Evolutionary conservation across 2,113 vertebrate genomes (phyloP).

Genomic region (Orycteropus afer): DNA sequence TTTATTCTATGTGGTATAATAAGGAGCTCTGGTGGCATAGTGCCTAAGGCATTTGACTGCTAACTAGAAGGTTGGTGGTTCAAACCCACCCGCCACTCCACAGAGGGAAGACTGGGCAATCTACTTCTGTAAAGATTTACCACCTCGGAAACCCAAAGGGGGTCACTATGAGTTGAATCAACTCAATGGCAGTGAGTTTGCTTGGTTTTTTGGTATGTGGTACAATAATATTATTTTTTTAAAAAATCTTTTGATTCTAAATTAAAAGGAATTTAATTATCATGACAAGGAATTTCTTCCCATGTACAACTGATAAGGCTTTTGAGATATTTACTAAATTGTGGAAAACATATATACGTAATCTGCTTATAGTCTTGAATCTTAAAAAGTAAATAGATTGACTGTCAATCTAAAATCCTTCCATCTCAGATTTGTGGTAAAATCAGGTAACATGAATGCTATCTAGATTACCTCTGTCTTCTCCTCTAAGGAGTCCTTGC

Average conservation of each 20-base stretch:
- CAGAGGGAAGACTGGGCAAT: too few species aligned
- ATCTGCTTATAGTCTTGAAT: not conserved
- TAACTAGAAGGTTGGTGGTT: too few species aligned
- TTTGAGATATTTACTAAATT: not conserved
- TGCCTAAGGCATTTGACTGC: too few species aligned
- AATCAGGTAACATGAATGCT: not conserved
- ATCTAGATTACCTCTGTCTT: not conserved
- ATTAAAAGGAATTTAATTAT: slow-evolving; percentile 15
- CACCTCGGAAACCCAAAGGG: too few species aligned
- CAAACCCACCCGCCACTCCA: too few species aligned
- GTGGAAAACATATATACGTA: not conserved
- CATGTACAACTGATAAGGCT: not conserved
- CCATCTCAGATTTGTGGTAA: not conserved
- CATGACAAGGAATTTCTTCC: not conserved
- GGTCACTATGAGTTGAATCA: too few species aligned
- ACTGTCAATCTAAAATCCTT: not conserved
- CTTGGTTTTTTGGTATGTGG: too few species aligned
- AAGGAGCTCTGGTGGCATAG: too few species aligned
- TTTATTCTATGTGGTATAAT: not conserved
- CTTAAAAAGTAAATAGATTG: not conserved
- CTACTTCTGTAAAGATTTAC: too few species aligned
- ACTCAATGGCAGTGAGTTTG: too few species aligned
- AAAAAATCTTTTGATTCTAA: slow-evolving; percentile 20
- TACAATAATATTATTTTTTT: not conserved
- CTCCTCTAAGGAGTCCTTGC: not conserved